phyloP scores from a whole-genome alignment of 2,888 invertebrate genomes.

The Lagria hirta region DNA sequence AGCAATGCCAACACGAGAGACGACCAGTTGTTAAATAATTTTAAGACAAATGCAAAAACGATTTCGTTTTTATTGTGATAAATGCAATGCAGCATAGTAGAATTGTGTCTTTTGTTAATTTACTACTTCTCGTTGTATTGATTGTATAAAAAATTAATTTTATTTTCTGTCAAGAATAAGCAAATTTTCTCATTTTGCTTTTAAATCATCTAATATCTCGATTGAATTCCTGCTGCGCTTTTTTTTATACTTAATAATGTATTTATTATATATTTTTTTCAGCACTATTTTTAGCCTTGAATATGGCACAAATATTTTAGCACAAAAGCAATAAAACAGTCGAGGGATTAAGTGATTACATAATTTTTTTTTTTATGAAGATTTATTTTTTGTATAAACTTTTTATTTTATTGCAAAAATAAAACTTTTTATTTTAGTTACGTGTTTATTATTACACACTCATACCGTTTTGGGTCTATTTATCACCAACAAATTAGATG shows the following conservation, averaged over 20 bases:
- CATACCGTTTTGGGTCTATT: too few species aligned
- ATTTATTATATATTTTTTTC: not conserved
- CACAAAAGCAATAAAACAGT: slow-evolving; percentile 8
- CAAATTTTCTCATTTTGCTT: slow-evolving; percentile 5
- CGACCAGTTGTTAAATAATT: slow-evolving; percentile 18
- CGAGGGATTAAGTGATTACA: too few species aligned
- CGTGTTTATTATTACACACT: too few species aligned
- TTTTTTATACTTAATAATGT: too few species aligned
- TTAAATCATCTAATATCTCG: slow-evolving; percentile 9
- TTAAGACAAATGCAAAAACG: slow-evolving; percentile 11
- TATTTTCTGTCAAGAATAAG: slow-evolving; percentile 4
- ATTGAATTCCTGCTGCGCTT: slow-evolving; percentile 1
- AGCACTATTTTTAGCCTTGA: slow-evolving; percentile 1
- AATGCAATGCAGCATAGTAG: slow-evolving; percentile 7
- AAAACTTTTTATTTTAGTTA: too few species aligned
- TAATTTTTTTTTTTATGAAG: not conserved
- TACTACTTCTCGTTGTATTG: slow-evolving; percentile 2
- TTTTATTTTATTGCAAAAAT: too few species aligned
- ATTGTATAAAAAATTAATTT: slow-evolving; percentile 2
- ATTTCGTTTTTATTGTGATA: slow-evolving; percentile 15
- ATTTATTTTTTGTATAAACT: too few species aligned
- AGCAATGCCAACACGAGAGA: slow-evolving; percentile 6
- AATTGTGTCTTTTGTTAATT: not conserved
- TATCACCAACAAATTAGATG: too few species aligned
- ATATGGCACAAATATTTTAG: slow-evolving; percentile 10